Conservation (phyloP, 1,140 invertebrate species). For the Orius laevigatus region DNA sequence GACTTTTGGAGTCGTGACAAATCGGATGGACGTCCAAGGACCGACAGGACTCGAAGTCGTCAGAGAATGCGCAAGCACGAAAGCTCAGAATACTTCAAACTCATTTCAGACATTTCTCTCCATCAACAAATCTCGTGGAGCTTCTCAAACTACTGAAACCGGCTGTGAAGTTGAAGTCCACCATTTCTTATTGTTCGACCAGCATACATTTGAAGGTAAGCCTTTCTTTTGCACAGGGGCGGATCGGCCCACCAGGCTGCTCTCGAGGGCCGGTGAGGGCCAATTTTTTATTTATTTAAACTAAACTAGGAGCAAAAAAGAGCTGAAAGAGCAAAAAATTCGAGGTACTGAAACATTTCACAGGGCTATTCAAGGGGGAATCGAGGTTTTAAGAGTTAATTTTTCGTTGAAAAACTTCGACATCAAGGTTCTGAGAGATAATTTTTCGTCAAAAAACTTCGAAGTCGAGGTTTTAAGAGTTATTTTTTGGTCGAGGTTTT, state of each 20-base stretch:
- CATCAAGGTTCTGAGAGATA: too few species aligned
- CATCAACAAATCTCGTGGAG: constrained; percentile 26
- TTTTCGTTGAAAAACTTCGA: too few species aligned
- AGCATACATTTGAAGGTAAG: constrained; percentile 83
- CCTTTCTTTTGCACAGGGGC: not conserved
- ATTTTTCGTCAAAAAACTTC: too few species aligned
- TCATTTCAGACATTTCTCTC: constrained; percentile 29
- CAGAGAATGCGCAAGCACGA: constrained; percentile 60
- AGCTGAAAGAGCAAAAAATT: too few species aligned
- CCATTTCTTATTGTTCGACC: constrained; percentile 84
- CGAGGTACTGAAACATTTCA: too few species aligned
- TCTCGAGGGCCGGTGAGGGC: too few species aligned
- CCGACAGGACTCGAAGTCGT: constrained; percentile 45
- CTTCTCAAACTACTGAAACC: constrained; percentile 34
- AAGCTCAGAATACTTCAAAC: constrained; percentile 39
- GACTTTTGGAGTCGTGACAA: constrained; percentile 88
- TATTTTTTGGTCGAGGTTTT: too few species aligned
- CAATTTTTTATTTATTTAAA: too few species aligned
- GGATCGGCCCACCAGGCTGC: not conserved
- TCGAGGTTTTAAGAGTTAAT: too few species aligned
- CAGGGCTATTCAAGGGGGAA: too few species aligned
- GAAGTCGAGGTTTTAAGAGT: too few species aligned
- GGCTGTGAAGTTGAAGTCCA: constrained; percentile 83
- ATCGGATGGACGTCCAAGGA: constrained; percentile 72
- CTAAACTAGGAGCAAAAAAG: too few species aligned